phyloP scores from a whole-genome alignment of 2,888 invertebrate genomes.

The Aelia acuminata region DNA sequence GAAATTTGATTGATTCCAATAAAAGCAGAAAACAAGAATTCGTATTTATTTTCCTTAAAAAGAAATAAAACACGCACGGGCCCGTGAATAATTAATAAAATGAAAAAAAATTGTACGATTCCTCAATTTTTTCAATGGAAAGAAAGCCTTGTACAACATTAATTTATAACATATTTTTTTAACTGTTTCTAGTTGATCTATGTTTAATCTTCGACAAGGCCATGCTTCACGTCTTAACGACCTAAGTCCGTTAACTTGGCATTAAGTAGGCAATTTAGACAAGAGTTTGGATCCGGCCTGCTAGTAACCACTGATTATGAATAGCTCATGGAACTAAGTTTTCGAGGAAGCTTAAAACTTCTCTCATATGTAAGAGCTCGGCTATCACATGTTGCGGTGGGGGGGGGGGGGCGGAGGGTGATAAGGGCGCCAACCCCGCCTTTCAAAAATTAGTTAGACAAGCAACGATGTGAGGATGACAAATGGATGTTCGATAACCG shows the following conservation, averaged over 20 bases:
- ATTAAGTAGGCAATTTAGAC: constrained; percentile 36
- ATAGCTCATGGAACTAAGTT: constrained; percentile 30
- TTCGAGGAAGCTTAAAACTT: constrained; percentile 40
- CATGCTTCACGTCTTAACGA: constrained; percentile 12
- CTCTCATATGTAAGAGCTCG: not conserved
- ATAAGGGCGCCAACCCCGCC: not conserved
- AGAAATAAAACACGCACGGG: too few relatives aligned
- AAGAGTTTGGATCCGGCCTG: not conserved
- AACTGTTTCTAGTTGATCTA: not conserved
- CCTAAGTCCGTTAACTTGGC: constrained; percentile 24
- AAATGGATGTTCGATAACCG: constrained; percentile 6
- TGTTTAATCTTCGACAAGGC: not conserved
- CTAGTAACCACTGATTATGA: constrained; percentile 26
- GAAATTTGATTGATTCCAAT: too few relatives aligned
- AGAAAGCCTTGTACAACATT: too few relatives aligned
- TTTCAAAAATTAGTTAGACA: constrained; percentile 1
- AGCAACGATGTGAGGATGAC: not conserved
- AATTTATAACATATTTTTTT: too few relatives aligned
- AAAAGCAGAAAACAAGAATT: too few relatives aligned
- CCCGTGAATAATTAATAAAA: too few relatives aligned
- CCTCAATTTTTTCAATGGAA: too few relatives aligned
- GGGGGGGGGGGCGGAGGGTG: too few relatives aligned
- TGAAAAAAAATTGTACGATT: too few relatives aligned
- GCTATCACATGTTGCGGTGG: constrained; percentile 2
- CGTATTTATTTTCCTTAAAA: too few relatives aligned